Evolutionary conservation across 2,888 invertebrate species (phyloP).

Genomic region (Nomada fucata): DNA sequence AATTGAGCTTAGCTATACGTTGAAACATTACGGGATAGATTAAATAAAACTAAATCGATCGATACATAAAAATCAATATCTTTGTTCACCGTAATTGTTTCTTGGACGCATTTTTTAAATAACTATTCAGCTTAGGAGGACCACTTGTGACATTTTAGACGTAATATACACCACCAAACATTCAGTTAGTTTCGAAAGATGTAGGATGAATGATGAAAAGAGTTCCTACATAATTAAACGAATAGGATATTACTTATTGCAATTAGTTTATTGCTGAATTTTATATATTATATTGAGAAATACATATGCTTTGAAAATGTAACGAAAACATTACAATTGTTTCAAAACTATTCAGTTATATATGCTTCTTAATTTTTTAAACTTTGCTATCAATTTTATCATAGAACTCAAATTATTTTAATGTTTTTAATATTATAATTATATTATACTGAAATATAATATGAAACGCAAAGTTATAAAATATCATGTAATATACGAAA

Average conservation of each 20-base stretch:
- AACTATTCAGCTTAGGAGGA: background rate
- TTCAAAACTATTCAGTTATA: background rate
- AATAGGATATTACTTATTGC: no score
- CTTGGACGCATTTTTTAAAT: background rate
- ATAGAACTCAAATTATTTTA: background rate
- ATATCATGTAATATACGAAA: background rate
- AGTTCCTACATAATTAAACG: slow-evolving; percentile 24
- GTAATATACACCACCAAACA: slow-evolving; percentile 15
- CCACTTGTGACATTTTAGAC: background rate
- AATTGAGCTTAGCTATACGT: slow-evolving; percentile 22
- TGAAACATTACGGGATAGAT: slow-evolving; percentile 16
- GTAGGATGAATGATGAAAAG: slow-evolving; percentile 27
- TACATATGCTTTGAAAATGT: no score
- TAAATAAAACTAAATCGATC: slow-evolving; percentile 14
- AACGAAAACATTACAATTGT: no score
- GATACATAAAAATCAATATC: slow-evolving; percentile 2
- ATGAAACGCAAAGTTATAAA: no score
- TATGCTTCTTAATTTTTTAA: background rate
- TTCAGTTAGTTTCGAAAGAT: slow-evolving; percentile 44
- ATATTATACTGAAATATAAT: background rate
- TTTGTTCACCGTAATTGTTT: background rate
- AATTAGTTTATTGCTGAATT: background rate
- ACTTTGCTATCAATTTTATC: background rate
- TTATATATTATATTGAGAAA: background rate
- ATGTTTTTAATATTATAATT: background rate